Evolutionary conservation across 2,797 vertebrate species (phyloP), one percentile per base, ranked within the genome.

Genomic region (Urosaurus nigricauda): DNA sequence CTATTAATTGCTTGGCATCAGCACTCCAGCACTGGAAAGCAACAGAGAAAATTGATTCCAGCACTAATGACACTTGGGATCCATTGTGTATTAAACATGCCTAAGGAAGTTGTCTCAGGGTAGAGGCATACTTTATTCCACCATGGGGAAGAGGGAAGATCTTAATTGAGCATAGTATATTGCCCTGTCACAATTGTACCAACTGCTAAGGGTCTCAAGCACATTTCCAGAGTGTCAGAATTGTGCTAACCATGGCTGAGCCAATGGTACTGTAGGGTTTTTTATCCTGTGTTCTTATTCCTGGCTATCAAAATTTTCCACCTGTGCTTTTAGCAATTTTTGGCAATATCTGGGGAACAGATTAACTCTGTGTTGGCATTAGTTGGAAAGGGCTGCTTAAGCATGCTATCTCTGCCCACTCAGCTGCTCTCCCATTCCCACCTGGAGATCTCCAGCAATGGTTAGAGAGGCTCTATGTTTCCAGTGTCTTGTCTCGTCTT

Each of bases 1-100:
- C 68, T 92, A 84, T 88, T 93, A 93, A 89, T 94, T 96, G 90
- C 92, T 91, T 96, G 90, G 73, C 86, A 89, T 83, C 14, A 91
- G 84, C 87, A 73, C 21, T 47, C 70, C 56, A 17, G 82, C 85
- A 80, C 77, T 87, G 87, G 83, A 90, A 92, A 94, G 32, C 80
- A 92, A 87, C 63, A 93, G 83, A 74, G 53, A 88, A 80, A 92
- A 71, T 1, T 71, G 73, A 88, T 84, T 85, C 68, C 84, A 83
- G 63, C 78, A 79, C 21, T 70, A 88, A 92, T 26, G 75, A 43
- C 79, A 86, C 43, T 43, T 81, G 78, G 58, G 79, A 81, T 84
- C 60, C 73, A 32, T 29, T 78, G 43, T 29, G 78, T 56, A 37
- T 43, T 88, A 43, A 92, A 89, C 0, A 0, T 21, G 65, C 40